Percentiles rank a stretch among this genome's conserved stretches.
phyloP scores from a whole-genome alignment of 2,888 invertebrate genomes.

The Hemithea aestivaria region DNA sequence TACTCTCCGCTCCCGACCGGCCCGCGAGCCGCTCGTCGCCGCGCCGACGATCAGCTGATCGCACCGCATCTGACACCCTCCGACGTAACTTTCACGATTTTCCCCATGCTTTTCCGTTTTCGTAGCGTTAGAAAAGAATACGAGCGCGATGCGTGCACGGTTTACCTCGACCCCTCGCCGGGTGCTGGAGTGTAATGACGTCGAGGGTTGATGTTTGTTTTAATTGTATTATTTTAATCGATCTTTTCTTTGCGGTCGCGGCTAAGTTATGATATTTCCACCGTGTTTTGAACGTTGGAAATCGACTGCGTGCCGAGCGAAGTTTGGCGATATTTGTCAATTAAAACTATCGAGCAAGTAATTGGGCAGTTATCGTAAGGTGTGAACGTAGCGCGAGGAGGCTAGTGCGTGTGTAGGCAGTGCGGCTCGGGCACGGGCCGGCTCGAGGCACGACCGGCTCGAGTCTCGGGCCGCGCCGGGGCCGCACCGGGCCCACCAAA shows the following conservation, averaged over 20 bases:
- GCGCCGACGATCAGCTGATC: constrained; percentile 54
- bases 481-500: constrained; percentile 33
- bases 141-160: constrained; percentile 39
- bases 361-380: constrained; percentile 24
- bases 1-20: constrained; percentile 33
- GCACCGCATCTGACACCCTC: constrained; percentile 34
- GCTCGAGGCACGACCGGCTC: constrained; percentile 5
- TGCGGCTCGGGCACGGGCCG: constrained; percentile 9
- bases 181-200: constrained; percentile 33
- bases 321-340: constrained; percentile 20
- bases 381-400: constrained; percentile 6
- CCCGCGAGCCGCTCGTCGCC: constrained; percentile 3
- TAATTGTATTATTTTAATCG: constrained; percentile 40
- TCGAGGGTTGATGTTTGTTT: constrained; percentile 42
- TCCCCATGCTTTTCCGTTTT: constrained; percentile 38
- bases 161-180: constrained; percentile 41
- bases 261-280: constrained; percentile 8
- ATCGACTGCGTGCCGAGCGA: background rate
- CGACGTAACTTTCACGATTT: constrained; percentile 47
- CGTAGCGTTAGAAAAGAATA: constrained; percentile 41
- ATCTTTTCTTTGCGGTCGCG: constrained; percentile 23
- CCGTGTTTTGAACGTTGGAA: constrained; percentile 6
- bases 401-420: constrained; percentile 1
- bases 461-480: constrained; percentile 12
- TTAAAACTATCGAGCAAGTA: constrained; percentile 24